These are phyloP conservation scores for Tiliqua scincoides DNA, from an alignment of 2,113 vertebrate genomes.

Conservation along the genomic window DNA sequence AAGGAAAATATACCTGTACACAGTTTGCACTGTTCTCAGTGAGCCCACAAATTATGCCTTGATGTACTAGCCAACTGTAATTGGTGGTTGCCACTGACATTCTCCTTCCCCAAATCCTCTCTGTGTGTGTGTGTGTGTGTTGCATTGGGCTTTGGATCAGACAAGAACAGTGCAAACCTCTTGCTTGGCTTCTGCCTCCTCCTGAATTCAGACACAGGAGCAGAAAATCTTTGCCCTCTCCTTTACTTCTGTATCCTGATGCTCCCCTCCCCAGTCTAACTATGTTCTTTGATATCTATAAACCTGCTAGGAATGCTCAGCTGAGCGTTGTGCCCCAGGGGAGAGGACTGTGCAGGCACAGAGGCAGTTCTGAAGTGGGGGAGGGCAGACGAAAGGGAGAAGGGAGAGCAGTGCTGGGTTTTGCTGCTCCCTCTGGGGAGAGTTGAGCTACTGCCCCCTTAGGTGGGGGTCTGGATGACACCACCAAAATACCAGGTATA, in stretches of 20 bases:
- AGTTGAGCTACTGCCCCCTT: too few relatives aligned
- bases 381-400: too few relatives aligned
- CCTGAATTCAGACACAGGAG: neutral
- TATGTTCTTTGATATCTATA: too few relatives aligned
- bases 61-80: neutral
- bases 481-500: too few relatives aligned
- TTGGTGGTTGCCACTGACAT: neutral
- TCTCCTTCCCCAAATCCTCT: neutral
- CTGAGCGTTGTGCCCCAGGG: too few relatives aligned
- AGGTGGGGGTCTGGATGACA: too few relatives aligned
- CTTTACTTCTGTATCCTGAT: neutral
- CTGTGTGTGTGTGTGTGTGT: neutral
- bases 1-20: neutral
- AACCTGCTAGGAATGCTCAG: too few relatives aligned
- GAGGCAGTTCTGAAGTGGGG: neutral
- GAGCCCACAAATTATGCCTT: neutral
- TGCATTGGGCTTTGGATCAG: neutral
- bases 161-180: neutral
- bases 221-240: neutral
- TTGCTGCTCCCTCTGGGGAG: too few relatives aligned
- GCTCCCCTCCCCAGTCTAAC: neutral
- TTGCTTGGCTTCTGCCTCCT: neutral
- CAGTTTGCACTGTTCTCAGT: neutral
- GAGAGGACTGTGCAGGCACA: neutral
- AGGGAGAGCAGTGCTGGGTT: too few relatives aligned